Evolutionary conservation across 1,140 invertebrate species (phyloP).

Genomic region (Gryon sp.): DNA sequence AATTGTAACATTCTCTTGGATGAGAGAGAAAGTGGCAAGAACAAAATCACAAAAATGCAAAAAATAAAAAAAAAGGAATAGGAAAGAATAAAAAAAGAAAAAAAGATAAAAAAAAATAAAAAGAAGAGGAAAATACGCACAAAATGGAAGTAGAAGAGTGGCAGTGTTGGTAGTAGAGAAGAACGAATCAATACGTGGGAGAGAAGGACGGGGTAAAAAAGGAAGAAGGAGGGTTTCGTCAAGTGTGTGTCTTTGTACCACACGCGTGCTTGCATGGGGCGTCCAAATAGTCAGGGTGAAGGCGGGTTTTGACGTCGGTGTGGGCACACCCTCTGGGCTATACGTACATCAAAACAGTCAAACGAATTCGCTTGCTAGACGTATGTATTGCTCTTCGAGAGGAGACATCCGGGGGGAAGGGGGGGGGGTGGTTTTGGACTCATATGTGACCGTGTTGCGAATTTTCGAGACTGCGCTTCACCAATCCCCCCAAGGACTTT

Average conservation of each 20-base stretch:
- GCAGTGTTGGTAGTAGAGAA: conserved; percentile 72
- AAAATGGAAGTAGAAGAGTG: conserved; percentile 56
- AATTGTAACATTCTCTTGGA: conserved; percentile 51
- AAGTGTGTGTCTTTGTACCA: conserved; percentile 72
- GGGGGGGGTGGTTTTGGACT: too few species aligned
- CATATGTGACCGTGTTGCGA: conserved; percentile 61
- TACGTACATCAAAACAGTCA: conserved; percentile 59
- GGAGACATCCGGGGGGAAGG: conserved; percentile 22
- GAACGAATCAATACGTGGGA: conserved; percentile 75
- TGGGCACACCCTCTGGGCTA: conserved; percentile 63
- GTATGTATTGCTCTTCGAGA: conserved; percentile 31
- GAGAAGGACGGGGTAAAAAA: conserved; percentile 10
- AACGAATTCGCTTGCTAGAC: conserved; percentile 37
- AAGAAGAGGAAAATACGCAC: conserved; percentile 22
- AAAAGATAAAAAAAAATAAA: conserved; percentile 44
- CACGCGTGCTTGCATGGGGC: conserved; percentile 72
- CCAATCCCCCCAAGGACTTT: conserved; percentile 10
- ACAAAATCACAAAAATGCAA: conserved; percentile 37
- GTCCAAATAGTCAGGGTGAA: conserved; percentile 71
- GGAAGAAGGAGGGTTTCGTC: conserved; percentile 27
- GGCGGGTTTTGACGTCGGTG: conserved; percentile 60
- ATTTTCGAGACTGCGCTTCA: conserved; percentile 44
- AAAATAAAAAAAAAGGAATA: conserved; percentile 43
- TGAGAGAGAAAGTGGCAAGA: conserved; percentile 50
- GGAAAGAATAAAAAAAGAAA: conserved; percentile 34